These are phyloP conservation scores for Sebastes schlegelii DNA, from an alignment of 2,113 vertebrate genomes.

Conservation along the genomic window DNA sequence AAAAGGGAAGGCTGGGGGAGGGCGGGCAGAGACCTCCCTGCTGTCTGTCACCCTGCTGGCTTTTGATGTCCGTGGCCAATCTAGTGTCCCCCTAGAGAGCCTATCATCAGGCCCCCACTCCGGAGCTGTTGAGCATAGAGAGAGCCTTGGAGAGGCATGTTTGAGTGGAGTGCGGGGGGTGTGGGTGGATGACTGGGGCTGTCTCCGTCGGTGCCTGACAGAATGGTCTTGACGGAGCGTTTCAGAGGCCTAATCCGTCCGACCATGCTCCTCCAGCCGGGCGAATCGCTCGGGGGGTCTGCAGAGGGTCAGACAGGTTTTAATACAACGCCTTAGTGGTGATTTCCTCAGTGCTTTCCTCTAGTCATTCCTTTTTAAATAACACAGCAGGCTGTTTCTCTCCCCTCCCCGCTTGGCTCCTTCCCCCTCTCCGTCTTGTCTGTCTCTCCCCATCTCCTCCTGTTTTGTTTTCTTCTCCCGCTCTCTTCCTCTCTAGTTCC, in stretches of 20 bases:
- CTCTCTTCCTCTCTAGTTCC: constrained; percentile 55
- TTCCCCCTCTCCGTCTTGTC: constrained; percentile 48
- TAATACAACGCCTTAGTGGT: constrained; percentile 73
- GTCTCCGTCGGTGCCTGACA: constrained; percentile 78
- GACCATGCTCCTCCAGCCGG: constrained; percentile 81
- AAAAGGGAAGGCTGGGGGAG: constrained; percentile 35
- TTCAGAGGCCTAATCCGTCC: constrained; percentile 81
- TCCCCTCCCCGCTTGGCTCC: constrained; percentile 33
- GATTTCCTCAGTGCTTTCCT: constrained; percentile 78
- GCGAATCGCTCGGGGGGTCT: constrained; percentile 73
- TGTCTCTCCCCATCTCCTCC: constrained; percentile 52
- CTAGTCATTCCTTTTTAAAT: constrained; percentile 69
- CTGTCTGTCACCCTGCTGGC: constrained; percentile 83
- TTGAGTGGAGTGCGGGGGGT: constrained; percentile 62
- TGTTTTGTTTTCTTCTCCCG: constrained; percentile 52
- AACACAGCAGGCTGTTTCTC: constrained; percentile 70
- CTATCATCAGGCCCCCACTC: constrained; percentile 87
- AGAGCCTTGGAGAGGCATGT: constrained; percentile 73
- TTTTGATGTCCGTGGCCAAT: constrained; percentile 87
- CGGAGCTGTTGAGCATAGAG: constrained; percentile 72
- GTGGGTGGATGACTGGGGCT: constrained; percentile 70
- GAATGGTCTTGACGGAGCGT: constrained; percentile 86
- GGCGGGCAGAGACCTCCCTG: constrained; percentile 76
- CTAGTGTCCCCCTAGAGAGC: constrained; percentile 83
- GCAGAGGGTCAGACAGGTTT: constrained; percentile 78